These are phyloP conservation scores for Lepus timidus DNA, from an alignment of 2,113 vertebrate species.

Conservation along the genomic window DNA sequence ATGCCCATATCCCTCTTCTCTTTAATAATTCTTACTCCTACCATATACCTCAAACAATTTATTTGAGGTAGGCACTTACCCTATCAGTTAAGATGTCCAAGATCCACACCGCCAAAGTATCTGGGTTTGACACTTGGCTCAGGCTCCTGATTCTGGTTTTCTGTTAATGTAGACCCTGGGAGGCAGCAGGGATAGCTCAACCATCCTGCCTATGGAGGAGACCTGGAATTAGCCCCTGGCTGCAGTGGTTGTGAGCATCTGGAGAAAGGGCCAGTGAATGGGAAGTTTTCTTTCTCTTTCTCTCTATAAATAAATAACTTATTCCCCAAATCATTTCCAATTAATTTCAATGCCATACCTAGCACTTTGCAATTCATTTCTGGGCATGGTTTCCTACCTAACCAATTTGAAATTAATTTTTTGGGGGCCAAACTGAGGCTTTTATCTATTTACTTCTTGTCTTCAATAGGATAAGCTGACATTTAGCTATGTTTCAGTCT, in stretches of 20 bases:
- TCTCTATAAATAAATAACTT: too few species aligned
- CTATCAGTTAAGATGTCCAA: too few species aligned
- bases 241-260: too few species aligned
- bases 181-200: too few species aligned
- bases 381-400: background rate
- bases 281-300: too few species aligned
- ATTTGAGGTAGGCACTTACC: background rate
- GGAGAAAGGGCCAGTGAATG: too few species aligned
- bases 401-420: slow-evolving; percentile 14
- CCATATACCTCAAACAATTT: background rate
- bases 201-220: too few species aligned
- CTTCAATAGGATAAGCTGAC: background rate
- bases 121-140: too few species aligned
- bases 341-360: background rate
- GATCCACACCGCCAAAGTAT: too few species aligned
- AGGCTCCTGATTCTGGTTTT: too few species aligned
- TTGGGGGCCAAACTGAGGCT: background rate
- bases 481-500: background rate
- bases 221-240: too few species aligned
- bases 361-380: background rate
- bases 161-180: too few species aligned
- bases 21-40: background rate
- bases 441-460: background rate
- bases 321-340: background rate
- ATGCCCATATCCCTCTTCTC: background rate